Base-by-base conservation (phyloP, 2,888 invertebrate genomes). In the Monopis laevigella region DNA sequence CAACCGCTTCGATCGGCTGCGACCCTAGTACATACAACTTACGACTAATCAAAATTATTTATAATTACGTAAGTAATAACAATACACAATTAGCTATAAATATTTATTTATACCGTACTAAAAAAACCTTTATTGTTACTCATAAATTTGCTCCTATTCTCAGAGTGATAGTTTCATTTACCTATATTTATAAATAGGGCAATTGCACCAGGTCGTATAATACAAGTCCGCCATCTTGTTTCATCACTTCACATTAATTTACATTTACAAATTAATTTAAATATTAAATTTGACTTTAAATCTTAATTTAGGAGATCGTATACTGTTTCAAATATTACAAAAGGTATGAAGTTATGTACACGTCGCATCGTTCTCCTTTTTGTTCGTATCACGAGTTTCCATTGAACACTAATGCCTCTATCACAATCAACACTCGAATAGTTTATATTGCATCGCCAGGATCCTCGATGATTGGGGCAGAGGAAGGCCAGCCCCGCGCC, bases 81-180 rank as follows among this genome's bases (percentile, higher is more conserved):
- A 80, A 78, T 80, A 80, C 78, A 80, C 80, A 78, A 75, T 80
- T 80, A 78, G 78, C 80, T 80, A 80, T 80, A 80, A 80, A 80
- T 80, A 80, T 78, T 73, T 41, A 41, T 41, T 41, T 78, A 78
- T 80, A 80, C 61, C 77, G 72, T 74, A 75, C 77, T 77, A 77
- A 78, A 66, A n/a, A 75, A 80, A 77, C 74, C 66, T 59, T 67
- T 72, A 71, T 75, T 72, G 73, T 74, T 28, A 73, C 62, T 65
- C 62, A 60, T 68, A 67, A 54, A 59, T 58, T 62, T 64, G 59
- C 66, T 66, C 65, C 64, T 65, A 65, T 63, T 62, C 62, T 65
- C 60, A 62, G 63, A 59, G 57, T 66, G 66, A 65, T 70, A 60
- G 63, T 45, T 45, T 43, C 59, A 55, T 52, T 58, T 58, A 53